Percentiles rank a stretch among this genome's conserved stretches.
Evolutionary conservation across 2,888 invertebrate species (phyloP).

Genomic region (Drosophila peninsularis): DNA sequence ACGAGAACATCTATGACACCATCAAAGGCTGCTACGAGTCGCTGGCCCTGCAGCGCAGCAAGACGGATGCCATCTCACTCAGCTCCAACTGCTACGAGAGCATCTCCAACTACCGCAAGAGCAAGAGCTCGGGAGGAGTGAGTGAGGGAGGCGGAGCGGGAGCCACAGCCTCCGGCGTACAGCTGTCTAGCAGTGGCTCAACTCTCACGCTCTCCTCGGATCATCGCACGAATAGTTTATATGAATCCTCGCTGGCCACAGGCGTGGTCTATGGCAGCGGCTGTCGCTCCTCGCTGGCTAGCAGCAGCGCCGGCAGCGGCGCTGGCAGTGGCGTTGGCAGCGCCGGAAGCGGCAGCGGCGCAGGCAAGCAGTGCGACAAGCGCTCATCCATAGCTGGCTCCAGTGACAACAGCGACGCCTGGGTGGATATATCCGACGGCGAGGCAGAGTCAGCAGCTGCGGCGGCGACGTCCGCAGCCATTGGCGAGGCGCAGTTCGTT

Average conservation of each 20-base stretch:
- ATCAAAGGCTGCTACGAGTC: slow-evolving; percentile 86
- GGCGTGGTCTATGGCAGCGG: slow-evolving; percentile 62
- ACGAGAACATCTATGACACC: slow-evolving; percentile 88
- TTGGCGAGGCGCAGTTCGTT: slow-evolving; percentile 79
- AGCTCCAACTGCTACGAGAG: slow-evolving; percentile 84
- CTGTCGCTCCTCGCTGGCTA: slow-evolving; percentile 58
- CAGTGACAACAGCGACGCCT: slow-evolving; percentile 84
- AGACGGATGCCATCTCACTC: slow-evolving; percentile 76
- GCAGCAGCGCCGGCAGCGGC: slow-evolving; percentile 41
- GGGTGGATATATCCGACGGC: slow-evolving; percentile 84
- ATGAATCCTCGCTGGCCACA: slow-evolving; percentile 81
- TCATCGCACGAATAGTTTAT: slow-evolving; percentile 84
- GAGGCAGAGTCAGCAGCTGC: slow-evolving; percentile 51
- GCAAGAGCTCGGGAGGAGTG: slow-evolving; percentile 12
- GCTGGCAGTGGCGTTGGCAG: slow-evolving; percentile 23
- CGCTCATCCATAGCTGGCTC: slow-evolving; percentile 74
- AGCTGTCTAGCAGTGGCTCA: slow-evolving; percentile 82
- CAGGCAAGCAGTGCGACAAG: slow-evolving; percentile 48
- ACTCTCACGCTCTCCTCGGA: slow-evolving; percentile 84
- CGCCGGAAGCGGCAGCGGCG: slow-evolving; percentile 23
- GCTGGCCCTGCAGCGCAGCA: slow-evolving; percentile 32
- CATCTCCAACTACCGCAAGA: slow-evolving; percentile 77
- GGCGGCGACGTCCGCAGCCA: slow-evolving; percentile 14
- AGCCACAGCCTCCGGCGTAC: slow-evolving; percentile 23
- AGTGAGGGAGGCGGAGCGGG: background rate